Conservation (phyloP, 2,797 vertebrate genomes). For the Amblyopsis hoosieri region DNA sequence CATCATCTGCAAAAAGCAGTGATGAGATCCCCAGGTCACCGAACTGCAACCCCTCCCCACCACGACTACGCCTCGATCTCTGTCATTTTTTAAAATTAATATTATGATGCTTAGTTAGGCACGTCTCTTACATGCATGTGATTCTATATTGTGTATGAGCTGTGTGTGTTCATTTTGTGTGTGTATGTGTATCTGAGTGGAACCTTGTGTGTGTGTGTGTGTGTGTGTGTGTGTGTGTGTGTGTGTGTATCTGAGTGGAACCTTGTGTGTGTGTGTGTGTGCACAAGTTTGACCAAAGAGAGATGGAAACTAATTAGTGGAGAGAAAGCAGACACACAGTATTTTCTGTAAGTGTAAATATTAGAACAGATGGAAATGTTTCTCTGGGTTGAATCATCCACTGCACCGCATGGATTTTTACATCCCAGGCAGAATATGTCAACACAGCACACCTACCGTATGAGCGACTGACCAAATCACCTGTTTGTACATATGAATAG, state of each 20-base stretch:
- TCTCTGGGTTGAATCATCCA: constrained; percentile 16
- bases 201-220: too few relatives aligned
- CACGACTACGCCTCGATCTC: too few relatives aligned
- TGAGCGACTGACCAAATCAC: neutral
- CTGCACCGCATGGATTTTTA: constrained; percentile 19
- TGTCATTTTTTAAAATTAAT: too few relatives aligned
- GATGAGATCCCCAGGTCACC: too few relatives aligned
- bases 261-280: neutral
- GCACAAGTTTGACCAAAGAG: neutral
- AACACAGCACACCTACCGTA: neutral
- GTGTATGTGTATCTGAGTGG: neutral
- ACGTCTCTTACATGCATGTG: too few relatives aligned
- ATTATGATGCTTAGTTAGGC: too few relatives aligned
- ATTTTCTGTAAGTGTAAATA: constrained; percentile 1
- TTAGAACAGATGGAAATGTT: constrained; percentile 3
- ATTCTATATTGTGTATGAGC: too few relatives aligned
- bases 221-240: neutral
- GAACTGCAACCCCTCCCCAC: too few relatives aligned
- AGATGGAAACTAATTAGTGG: neutral
- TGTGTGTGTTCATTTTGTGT: neutral
- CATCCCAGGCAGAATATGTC: constrained; percentile 18
- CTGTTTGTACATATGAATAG: neutral
- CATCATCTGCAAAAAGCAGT: too few relatives aligned
- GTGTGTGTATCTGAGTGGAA: neutral
- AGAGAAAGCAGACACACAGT: neutral